Percentiles rank a stretch among this genome's conserved stretches.
Conservation (phyloP, 2,797 vertebrate genomes). For the Propithecus perrieri region DNA sequence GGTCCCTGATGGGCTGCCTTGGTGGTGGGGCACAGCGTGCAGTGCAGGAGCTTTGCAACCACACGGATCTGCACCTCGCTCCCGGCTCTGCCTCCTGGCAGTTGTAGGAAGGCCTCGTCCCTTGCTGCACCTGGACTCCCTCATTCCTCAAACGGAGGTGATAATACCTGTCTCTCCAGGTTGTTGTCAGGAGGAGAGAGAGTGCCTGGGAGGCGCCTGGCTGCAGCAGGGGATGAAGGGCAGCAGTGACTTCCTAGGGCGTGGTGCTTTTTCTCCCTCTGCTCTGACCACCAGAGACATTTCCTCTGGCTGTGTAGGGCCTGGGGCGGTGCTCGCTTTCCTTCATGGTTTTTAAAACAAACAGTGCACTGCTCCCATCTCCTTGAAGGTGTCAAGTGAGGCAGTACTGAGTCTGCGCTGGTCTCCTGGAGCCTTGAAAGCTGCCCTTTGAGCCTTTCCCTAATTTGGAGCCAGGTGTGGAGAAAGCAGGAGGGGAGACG, state of each 20-base stretch:
- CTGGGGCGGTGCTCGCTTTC: not conserved
- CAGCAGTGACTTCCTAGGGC: not conserved
- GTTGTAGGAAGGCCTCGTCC: not conserved
- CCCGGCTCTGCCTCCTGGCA: rapidly evolving
- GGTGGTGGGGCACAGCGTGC: no score
- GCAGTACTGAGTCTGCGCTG: constrained; percentile 15
- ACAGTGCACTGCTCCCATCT: not conserved
- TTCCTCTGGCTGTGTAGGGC: not conserved
- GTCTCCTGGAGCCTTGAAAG: not conserved
- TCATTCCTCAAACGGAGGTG: no score
- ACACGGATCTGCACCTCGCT: not conserved
- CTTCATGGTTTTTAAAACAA: not conserved
- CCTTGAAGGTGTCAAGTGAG: not conserved
- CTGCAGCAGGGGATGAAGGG: not conserved
- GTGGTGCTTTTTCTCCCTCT: not conserved
- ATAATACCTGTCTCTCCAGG: not conserved
- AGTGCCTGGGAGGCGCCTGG: not conserved
- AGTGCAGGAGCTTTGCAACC: not conserved
- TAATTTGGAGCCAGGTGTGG: not conserved
- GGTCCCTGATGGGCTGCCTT: not conserved
- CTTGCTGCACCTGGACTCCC: not conserved
- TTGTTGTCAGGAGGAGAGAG: not conserved
- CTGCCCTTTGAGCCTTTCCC: not conserved
- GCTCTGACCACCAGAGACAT: not conserved
- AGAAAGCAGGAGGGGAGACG: not conserved